Base-by-base conservation (phyloP, 2,888 invertebrate genomes). In the Nasonovia ribisnigri region DNA sequence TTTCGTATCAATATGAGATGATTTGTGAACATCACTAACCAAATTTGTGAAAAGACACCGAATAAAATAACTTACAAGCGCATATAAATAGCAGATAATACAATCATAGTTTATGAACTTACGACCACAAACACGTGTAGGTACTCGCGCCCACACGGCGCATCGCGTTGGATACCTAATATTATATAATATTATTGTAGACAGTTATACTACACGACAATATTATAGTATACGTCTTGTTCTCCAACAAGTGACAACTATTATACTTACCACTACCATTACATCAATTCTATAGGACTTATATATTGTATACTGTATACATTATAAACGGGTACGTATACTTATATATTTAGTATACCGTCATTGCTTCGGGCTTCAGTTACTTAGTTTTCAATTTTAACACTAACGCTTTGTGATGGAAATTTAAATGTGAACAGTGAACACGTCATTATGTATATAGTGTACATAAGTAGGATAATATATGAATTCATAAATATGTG, bases 381-480 rank as follows among this genome's bases (percentile, higher is more conserved):
- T 88, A 88, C 57, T 57, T 51, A 43, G 26, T 42, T 57, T 88
- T 43, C 26, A 42, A 57, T 88, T 57, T 88, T 88, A 88, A 57
- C 42, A 88, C 43, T 43, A 26, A 5, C 26, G 57, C 88, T 88
- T 88, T 57, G 42, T 42, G 42, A 88, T 57, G 57, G 42, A 57
- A 88, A 57, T 57, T 88, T 29, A 16, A 88, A 57, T 88, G 26
- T 42, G 54, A 88, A 89, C 60, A 43, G 42, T 42, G 54, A 88
- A 89, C 60, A 43, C 46, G 16, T 29, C 26, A 43, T 43, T 11
- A 43, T 13, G 11, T 43, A 43, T 24, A 54, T 6, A 60, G 16
- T 8, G 43, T 43, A n/a, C 54, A 54, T 46, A 60, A 46, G 16
- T 60, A 60, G 60, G 3, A 89, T 43, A 43, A 29, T 43, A 13